Conservation (phyloP, 2,113 vertebrate species). For the Atractosteus spatula region DNA sequence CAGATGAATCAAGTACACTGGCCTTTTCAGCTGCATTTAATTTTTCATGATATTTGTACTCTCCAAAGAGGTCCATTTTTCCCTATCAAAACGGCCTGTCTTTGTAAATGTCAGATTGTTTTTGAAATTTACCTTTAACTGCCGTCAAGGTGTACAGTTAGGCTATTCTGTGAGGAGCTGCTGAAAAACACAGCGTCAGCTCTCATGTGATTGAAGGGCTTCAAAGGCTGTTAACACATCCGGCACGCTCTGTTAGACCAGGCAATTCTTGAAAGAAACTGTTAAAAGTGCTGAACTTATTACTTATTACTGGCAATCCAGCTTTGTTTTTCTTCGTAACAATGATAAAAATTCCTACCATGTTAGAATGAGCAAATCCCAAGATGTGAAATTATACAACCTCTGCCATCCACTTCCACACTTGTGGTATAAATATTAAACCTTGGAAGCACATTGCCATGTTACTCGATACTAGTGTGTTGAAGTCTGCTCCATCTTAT, state of each 20-base stretch:
- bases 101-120: constrained; percentile 63
- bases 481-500: too few relatives aligned
- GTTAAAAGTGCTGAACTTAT: constrained; percentile 42
- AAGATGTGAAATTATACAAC: too few relatives aligned
- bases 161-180: constrained; percentile 50
- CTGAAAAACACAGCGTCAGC: constrained; percentile 59
- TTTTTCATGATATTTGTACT: constrained; percentile 64
- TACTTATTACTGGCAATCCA: constrained; percentile 57
- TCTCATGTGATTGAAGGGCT: constrained; percentile 67
- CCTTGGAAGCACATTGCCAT: too few relatives aligned
- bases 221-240: constrained; percentile 69
- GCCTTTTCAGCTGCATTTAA: constrained; percentile 61
- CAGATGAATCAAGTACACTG: constrained; percentile 62
- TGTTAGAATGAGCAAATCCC: too few relatives aligned
- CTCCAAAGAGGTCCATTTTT: constrained; percentile 71
- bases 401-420: too few relatives aligned
- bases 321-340: constrained; percentile 47
- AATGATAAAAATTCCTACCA: constrained; percentile 33
- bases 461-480: too few relatives aligned
- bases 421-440: too few relatives aligned
- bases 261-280: constrained; percentile 47
- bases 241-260: constrained; percentile 48
- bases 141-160: constrained; percentile 62
- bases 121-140: constrained; percentile 71
- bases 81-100: constrained; percentile 68